Evolutionary conservation across 2,797 vertebrate genomes (phyloP).

Genomic region (Chiroxiphia lanceolata): DNA sequence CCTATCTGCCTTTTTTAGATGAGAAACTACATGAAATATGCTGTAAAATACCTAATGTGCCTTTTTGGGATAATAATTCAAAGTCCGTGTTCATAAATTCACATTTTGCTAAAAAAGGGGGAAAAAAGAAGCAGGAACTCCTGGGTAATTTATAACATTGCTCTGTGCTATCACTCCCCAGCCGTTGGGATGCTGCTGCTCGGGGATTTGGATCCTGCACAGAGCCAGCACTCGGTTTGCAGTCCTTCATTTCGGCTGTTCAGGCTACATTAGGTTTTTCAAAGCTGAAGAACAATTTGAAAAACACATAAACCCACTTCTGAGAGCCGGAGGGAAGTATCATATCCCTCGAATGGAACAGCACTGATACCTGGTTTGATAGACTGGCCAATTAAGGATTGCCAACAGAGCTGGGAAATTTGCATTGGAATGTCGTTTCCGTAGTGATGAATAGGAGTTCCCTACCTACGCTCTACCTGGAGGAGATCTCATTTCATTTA

Average conservation of each 20-base stretch:
- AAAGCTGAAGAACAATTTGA: background rate
- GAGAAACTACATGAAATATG: slow-evolving; percentile 12
- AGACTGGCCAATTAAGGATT: background rate
- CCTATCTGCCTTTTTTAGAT: slow-evolving; percentile 33
- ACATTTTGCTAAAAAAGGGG: background rate
- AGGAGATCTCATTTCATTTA: background rate
- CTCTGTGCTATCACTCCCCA: background rate
- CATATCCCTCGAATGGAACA: background rate
- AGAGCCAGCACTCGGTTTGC: background rate
- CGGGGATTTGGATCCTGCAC: background rate
- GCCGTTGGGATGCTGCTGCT: background rate
- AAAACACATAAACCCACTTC: background rate
- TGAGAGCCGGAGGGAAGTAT: background rate
- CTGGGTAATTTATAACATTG: background rate
- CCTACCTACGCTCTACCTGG: background rate
- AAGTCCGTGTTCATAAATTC: slow-evolving; percentile 40
- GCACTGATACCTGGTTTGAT: background rate
- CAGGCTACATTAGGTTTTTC: background rate
- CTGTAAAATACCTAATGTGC: slow-evolving; percentile 43
- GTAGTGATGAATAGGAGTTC: background rate
- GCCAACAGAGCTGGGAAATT: background rate
- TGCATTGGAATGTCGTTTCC: background rate
- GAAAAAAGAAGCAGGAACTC: background rate
- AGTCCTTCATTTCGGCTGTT: background rate
- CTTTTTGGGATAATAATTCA: slow-evolving; percentile 47